Evolutionary conservation across 2,113 vertebrate species (phyloP), one percentile per base, ranked within the genome.

Genomic region (Amblyopsis rosae): DNA sequence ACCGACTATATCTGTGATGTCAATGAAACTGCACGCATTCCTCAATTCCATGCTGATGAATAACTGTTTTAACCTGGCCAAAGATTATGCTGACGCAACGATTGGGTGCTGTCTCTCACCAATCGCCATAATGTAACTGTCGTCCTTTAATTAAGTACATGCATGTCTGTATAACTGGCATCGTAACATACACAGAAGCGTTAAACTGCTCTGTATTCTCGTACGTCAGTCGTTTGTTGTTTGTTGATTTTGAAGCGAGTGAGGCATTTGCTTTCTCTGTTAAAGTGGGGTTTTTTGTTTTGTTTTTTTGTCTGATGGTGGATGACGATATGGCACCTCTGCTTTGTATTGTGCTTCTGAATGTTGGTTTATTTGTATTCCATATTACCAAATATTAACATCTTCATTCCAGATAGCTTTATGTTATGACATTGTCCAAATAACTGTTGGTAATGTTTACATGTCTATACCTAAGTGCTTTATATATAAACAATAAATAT

Each of bases 381-480:
- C 75, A 66, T 69, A 67, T 82, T 88, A 84, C 81, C 79, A 87
- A 85, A 80, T 84, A 83, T 86, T 77, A 87, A 82, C 67, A 67
- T 76, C 67, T 76, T 75, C 73, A 82, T 89, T 84, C 80, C 86
- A 90, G 81, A 75, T 88, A 84, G 66, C 80, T 85, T 78, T 47
- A 77, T 80, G 70, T 86, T 90, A 41, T 65, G 85, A 84, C 84
- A 72, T 81, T 62, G 84, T 87, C 90, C 90, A 65, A 75, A 86
- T 92, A 90, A 87, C 91, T 90, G 87, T 89, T 89, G 89, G 88
- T 90, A 86, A 88, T 87, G 59, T 84, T 88, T 87, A 91, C 85
- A 81, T 92, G 83, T 92, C 86, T 91, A 90, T 76, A 84, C 89
- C 75, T 81, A 86, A 87, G 86, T 88, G 90, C 92, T 92, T 91